These are phyloP conservation scores for Liasis olivaceus DNA, from an alignment of 2,797 vertebrate genomes.

Conservation along the genomic window DNA sequence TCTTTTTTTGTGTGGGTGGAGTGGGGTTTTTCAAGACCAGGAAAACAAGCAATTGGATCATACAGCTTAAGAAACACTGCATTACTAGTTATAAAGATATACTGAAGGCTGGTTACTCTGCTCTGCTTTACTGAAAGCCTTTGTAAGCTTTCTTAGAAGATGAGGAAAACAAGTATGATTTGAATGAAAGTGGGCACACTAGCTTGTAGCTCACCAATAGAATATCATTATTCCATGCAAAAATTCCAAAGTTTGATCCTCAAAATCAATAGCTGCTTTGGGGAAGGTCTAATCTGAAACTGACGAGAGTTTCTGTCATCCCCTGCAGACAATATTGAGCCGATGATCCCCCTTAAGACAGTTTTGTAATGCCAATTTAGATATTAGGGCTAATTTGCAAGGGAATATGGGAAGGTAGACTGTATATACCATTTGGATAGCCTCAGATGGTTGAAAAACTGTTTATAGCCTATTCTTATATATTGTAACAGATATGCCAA, in stretches of 20 bases:
- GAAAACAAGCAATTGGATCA: background rate
- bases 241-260: background rate
- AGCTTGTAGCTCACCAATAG: background rate
- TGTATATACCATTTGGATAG: background rate
- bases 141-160: background rate
- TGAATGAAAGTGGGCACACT: background rate
- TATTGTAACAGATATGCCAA: background rate
- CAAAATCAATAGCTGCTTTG: background rate
- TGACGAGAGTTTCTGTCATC: background rate
- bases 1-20: too few relatives aligned
- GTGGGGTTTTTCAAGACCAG: background rate
- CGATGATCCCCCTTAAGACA: background rate
- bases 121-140: background rate
- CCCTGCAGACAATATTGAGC: background rate
- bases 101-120: background rate
- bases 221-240: background rate
- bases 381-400: too few relatives aligned
- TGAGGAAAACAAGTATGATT: background rate
- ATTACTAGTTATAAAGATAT: background rate
- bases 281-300: background rate
- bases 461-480: background rate
- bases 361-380: too few relatives aligned
- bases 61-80: background rate
- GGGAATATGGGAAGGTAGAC: background rate
- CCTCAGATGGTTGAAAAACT: background rate